These are phyloP conservation scores for Montipora capitata DNA, from an alignment of 92 coral and sea anemone species.

Conservation along the genomic window DNA sequence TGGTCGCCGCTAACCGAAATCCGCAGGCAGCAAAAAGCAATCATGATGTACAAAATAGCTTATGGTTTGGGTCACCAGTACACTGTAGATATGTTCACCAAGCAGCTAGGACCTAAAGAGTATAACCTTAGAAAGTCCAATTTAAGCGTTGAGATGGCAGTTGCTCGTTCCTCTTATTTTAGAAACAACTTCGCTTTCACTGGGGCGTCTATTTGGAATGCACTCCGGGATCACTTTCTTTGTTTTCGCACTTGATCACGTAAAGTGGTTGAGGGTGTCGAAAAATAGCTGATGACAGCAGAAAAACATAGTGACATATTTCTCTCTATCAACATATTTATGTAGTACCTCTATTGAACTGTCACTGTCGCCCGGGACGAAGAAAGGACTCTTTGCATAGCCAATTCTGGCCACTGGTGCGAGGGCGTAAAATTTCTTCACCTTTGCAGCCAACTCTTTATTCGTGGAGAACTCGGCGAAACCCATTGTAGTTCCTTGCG, in stretches of 20 bases:
- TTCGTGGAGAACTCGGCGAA: slow-evolving; percentile 92
- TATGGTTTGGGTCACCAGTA: slow-evolving; percentile 11
- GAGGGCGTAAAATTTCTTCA: slow-evolving; percentile 86
- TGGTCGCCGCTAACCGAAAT: slow-evolving; percentile 12
- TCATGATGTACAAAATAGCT: slow-evolving; percentile 44
- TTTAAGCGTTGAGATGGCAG: slow-evolving; percentile 37
- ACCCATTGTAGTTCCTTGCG: slow-evolving; percentile 93
- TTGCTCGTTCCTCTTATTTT: slow-evolving; percentile 39
- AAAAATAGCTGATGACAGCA: no score
- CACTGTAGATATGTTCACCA: background rate
- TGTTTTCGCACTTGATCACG: no score
- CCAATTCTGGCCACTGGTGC: slow-evolving; percentile 89
- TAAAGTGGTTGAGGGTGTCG: no score
- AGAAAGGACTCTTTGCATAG: slow-evolving; percentile 74
- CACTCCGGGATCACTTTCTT: background rate
- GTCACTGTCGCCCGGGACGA: no score
- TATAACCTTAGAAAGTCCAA: slow-evolving; percentile 38
- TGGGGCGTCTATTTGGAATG: slow-evolving; percentile 17
- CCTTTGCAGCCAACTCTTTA: slow-evolving; percentile 80
- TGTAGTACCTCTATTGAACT: no score
- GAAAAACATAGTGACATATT: no score
- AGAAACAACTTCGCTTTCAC: slow-evolving; percentile 27
- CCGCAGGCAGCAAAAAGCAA: slow-evolving; percentile 31
- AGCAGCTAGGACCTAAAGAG: slow-evolving; percentile 33
- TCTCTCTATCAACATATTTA: no score